Evolutionary conservation across 2,113 vertebrate species (phyloP), one percentile per base, ranked within the genome.

Genomic region (Scatophagus argus): DNA sequence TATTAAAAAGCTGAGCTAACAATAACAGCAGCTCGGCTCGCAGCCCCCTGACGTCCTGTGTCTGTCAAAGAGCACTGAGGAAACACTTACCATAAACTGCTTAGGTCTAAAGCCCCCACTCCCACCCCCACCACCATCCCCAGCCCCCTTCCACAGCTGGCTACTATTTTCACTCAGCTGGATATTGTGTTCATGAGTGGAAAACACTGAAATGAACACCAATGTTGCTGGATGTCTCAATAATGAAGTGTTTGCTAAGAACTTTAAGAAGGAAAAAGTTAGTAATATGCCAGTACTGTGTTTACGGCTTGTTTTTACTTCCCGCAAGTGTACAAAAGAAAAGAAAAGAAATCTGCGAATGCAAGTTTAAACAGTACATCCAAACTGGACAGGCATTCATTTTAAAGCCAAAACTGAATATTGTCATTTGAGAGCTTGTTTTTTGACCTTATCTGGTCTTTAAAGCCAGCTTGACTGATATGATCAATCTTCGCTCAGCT

Each of bases 401-500:
- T 38, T 34, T 10, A 39, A 36, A 23, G 19, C 1, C 5, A 67
- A 34, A 36, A 2, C 31, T 38, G 21, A 64, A 21, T 3, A 6
- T 38, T 75, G n/a, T n/a, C n/a, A n/a, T n/a, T 68, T 61, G 0
- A 54, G 21, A 56, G 16, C 21, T 38, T 46, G 8, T 43, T 43
- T n/a, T 71, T 71, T 54, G 1, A 49, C 6, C 31, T 52, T 14
- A 54, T 34, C 14, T 66, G 47, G 8, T 51, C 51, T 70, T 77
- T 12, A 47, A 74, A 63, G 46, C 41, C 31, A 70, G 11, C 32
- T 69, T 62, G 23, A 49, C n/a, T 46, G 29, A 43, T 41, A 29
- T 36, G 16, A 70, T 74, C 36, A 32, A 56, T 31, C 70, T 44
- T 64, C 38, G 43, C 32, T 82, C 54, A 54, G 59, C 51, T 49